These are phyloP conservation scores for Cynaeus angustus DNA, from an alignment of 2,888 invertebrate species.

Conservation along the genomic window DNA sequence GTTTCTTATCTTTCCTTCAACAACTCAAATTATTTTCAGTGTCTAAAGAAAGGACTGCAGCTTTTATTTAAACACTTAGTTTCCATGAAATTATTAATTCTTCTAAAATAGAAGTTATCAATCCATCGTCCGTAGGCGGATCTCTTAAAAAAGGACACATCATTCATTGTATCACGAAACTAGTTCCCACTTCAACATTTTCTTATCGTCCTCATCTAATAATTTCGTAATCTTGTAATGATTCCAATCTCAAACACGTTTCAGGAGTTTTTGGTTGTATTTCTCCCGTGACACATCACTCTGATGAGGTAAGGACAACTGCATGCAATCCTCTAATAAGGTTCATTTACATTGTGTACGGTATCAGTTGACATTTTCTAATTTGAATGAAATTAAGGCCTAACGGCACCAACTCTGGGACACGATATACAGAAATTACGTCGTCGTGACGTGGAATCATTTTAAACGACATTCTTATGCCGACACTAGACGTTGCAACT, in stretches of 20 bases:
- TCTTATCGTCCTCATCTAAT: slow-evolving; percentile 25
- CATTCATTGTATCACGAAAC: slow-evolving; percentile 2
- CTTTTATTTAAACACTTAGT: background rate
- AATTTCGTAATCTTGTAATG: slow-evolving; percentile 25
- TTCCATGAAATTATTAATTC: too few relatives aligned
- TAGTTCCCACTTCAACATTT: slow-evolving; percentile 24
- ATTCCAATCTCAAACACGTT: slow-evolving; percentile 17
- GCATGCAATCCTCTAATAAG: slow-evolving; percentile 47
- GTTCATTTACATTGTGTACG: slow-evolving; percentile 36
- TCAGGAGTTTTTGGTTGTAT: slow-evolving; percentile 17
- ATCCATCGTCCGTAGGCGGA: background rate
- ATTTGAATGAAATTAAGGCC: slow-evolving; percentile 39
- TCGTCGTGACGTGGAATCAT: slow-evolving; percentile 35
- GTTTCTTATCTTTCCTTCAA: background rate
- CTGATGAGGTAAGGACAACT: slow-evolving; percentile 31
- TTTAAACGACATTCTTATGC: slow-evolving; percentile 37
- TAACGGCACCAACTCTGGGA: slow-evolving; percentile 26
- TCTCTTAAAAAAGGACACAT: slow-evolving; percentile 10
- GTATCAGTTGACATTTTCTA: slow-evolving; percentile 43
- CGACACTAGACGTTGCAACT: slow-evolving; percentile 36
- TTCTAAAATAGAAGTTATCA: too few relatives aligned
- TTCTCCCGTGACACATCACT: slow-evolving; percentile 14
- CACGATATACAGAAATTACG: slow-evolving; percentile 43
- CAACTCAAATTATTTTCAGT: background rate
- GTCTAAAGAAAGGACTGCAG: background rate